These are phyloP conservation scores for Dynastes maya DNA, from an alignment of 2,888 invertebrate species.

Conservation along the genomic window DNA sequence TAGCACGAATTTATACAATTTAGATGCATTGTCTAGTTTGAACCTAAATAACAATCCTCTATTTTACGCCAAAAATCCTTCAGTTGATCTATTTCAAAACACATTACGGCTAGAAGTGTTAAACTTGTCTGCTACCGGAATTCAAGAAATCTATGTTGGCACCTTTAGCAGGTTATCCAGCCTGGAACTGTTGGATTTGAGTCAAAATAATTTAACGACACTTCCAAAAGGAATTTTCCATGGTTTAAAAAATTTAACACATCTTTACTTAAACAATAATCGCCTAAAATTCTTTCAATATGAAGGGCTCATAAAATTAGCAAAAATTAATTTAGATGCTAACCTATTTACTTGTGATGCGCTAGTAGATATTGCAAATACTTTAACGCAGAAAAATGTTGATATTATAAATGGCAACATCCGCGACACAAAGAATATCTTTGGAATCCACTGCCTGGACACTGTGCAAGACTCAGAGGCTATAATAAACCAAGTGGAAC, in stretches of 20 bases:
- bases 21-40: neutral
- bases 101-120: neutral
- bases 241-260: neutral
- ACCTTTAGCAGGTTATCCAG: neutral
- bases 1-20: neutral
- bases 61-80: neutral
- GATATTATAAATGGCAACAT: neutral
- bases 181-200: conserved; percentile 7
- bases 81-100: conserved; percentile 13
- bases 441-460: neutral
- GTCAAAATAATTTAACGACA: neutral
- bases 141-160: neutral
- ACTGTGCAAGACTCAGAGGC: neutral
- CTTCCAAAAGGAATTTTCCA: conserved; percentile 13
- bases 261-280: conserved; percentile 24
- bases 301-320: neutral
- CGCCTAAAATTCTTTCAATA: neutral
- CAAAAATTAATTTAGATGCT: neutral
- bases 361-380: conserved; percentile 1
- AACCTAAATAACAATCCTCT: conserved; percentile 19
- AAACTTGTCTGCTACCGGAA: conserved; percentile 13
- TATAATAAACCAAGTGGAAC: neutral
- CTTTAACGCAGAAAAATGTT: neutral
- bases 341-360: conserved; percentile 21
- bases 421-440: neutral